Conservation (phyloP, 2,888 invertebrate genomes). For the Tigriopus californicus region DNA sequence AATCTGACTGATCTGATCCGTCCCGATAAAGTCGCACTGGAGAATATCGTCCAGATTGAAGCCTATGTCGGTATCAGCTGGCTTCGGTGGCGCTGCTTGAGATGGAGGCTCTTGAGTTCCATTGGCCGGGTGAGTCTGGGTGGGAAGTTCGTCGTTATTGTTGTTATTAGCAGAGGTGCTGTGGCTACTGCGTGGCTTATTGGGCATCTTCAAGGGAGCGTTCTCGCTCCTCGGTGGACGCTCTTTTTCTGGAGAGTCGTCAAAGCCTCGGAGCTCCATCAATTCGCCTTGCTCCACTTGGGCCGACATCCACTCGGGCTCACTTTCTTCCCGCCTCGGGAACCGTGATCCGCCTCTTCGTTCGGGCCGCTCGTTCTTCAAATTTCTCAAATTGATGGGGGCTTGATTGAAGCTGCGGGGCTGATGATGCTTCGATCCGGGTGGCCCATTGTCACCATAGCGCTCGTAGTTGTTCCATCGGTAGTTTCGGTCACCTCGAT, state of each 20-base stretch:
- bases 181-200: no score
- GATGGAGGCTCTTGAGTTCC: no score
- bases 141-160: no score
- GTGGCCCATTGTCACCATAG: neutral
- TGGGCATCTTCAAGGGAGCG: no score
- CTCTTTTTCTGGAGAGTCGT: constrained; percentile 27
- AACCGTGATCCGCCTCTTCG: neutral
- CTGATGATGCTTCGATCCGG: neutral
- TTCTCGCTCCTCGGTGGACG: neutral
- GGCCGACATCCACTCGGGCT: constrained; percentile 15
- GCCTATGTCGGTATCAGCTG: neutral
- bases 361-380: neutral
- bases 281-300: constrained; percentile 60
- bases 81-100: neutral
- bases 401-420: neutral
- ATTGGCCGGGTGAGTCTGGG: no score
- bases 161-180: no score
- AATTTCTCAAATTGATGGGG: neutral
- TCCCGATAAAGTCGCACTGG: constrained; percentile 55
- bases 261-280: constrained; percentile 81
- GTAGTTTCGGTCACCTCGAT: neutral
- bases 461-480: neutral
- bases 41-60: constrained; percentile 72
- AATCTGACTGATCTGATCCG: constrained; percentile 28
- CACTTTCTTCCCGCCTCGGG: constrained; percentile 48